Conservation (phyloP, 2,113 vertebrate species). For the Panthera leo region DNA sequence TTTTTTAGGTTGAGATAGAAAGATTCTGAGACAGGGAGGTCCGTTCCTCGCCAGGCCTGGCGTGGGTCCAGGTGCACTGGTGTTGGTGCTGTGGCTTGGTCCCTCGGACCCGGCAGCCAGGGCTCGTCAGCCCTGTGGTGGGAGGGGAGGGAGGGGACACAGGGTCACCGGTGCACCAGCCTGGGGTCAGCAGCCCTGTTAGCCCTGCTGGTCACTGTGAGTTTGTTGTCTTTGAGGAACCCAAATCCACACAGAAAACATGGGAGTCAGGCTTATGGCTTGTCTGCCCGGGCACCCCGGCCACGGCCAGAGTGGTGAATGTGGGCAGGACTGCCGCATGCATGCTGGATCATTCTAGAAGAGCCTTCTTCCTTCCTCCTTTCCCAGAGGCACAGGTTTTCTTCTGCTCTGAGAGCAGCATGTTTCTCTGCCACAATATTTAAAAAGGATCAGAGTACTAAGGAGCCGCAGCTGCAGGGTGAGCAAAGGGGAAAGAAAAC, state of each 20-base stretch:
- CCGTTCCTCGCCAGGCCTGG: neutral
- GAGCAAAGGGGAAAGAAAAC: neutral
- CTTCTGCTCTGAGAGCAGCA: neutral
- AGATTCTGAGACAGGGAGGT: neutral
- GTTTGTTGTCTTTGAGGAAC: neutral
- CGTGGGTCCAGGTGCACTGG: neutral
- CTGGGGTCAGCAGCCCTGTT: neutral
- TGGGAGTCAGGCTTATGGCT: neutral
- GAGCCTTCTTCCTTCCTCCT: neutral
- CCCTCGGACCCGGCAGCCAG: accelerated
- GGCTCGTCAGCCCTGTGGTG: accelerated
- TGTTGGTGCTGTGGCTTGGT: no score
- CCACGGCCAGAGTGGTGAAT: neutral
- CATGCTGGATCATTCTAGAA: neutral
- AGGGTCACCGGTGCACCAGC: accelerated
- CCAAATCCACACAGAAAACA: neutral
- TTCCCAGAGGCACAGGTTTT: neutral
- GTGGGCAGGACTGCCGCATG: accelerated
- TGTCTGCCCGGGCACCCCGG: neutral
- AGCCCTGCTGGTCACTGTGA: neutral
- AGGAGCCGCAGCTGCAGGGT: neutral
- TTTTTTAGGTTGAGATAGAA: neutral
- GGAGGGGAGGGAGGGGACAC: no score
- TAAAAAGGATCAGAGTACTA: neutral
- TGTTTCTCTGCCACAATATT: neutral